Percentiles rank a stretch among this genome's conserved stretches.
These are phyloP conservation scores for Eupsittula cactorum DNA, from an alignment of 2,113 vertebrate species.

Conservation along the genomic window DNA sequence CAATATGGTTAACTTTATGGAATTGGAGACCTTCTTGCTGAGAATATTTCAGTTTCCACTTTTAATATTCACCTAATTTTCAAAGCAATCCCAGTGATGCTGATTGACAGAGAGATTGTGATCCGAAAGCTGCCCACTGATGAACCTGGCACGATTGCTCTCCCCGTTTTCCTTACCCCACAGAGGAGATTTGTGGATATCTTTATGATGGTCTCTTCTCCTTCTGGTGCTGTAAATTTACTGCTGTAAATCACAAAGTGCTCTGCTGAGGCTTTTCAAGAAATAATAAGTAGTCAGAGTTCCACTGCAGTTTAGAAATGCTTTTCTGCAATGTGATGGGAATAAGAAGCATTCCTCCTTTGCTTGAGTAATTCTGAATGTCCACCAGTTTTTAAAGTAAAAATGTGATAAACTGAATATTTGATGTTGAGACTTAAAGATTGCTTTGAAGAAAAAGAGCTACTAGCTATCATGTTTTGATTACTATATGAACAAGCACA, in stretches of 20 bases:
- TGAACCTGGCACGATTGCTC: not conserved
- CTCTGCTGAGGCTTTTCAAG: not conserved
- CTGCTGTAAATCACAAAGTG: not conserved
- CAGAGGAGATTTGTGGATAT: not conserved
- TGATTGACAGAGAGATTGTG: not conserved
- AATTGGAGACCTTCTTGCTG: not conserved
- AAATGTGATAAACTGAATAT: not conserved
- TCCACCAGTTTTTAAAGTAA: not conserved
- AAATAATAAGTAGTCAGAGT: not conserved
- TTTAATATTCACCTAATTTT: not conserved
- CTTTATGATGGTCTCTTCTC: not conserved
- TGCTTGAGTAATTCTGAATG: not conserved
- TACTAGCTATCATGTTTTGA: not conserved
- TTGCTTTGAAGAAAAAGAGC: not conserved
- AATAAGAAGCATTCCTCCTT: not conserved
- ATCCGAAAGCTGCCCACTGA: not conserved
- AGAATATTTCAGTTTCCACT: not conserved
- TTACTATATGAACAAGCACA: not conserved
- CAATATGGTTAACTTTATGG: not conserved
- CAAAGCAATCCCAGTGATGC: not conserved
- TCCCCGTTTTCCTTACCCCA: not conserved
- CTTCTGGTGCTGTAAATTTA: not conserved
- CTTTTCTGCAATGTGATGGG: not conserved
- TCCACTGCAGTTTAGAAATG: not conserved
- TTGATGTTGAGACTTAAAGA: not conserved